Conservation (phyloP, 2,888 invertebrate species). For the Oxytorus armatus region DNA sequence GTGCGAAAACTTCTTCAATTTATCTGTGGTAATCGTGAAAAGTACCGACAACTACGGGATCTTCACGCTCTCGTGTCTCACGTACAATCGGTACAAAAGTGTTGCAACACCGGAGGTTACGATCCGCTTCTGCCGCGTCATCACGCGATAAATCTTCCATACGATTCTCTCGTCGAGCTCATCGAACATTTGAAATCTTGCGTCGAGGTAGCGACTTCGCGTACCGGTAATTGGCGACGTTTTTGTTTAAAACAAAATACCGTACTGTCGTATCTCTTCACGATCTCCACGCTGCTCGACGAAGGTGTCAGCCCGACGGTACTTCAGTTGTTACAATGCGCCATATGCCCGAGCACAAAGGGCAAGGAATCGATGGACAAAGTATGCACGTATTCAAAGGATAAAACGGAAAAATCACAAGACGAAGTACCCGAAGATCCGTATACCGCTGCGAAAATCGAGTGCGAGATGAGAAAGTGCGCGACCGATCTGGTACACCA, state of each 20-base stretch:
- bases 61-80: conserved; percentile 96
- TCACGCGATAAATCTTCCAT: conserved; percentile 88
- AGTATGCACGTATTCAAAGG: conserved; percentile 77
- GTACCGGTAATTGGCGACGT: conserved; percentile 98
- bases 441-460: conserved; percentile 88
- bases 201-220: conserved; percentile 95
- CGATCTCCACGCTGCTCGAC: conserved; percentile 92
- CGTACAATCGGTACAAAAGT: conserved; percentile 87
- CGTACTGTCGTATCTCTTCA: conserved; percentile 92
- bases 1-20: conserved; percentile 95
- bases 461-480: conserved; percentile 89
- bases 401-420: conserved; percentile 84
- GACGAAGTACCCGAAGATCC: conserved; percentile 90
- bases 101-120: conserved; percentile 86
- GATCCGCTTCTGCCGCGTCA: conserved; percentile 84
- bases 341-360: conserved; percentile 89
- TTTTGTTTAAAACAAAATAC: conserved; percentile 91
- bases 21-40: conserved; percentile 97
- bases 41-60: conserved; percentile 97
- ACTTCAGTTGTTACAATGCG: conserved; percentile 94
- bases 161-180: conserved; percentile 96
- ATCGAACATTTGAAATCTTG: conserved; percentile 98
- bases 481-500: conserved; percentile 89
- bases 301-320: conserved; percentile 97
- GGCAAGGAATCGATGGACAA: conserved; percentile 78